Conservation (phyloP, 1,140 invertebrate species). For the Chelonus insularis region DNA sequence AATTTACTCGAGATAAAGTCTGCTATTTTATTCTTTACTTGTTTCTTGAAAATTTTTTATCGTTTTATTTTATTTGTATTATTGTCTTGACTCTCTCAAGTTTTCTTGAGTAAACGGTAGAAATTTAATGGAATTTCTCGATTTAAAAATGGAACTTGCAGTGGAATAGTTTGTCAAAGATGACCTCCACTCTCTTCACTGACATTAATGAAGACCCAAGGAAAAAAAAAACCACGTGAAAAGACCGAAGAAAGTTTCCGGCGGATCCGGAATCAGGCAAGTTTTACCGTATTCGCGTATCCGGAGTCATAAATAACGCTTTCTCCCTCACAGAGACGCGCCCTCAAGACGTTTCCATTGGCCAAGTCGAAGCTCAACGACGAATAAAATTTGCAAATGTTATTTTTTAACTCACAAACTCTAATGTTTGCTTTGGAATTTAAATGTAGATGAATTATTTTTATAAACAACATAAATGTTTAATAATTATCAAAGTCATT, state of each 20-base stretch:
- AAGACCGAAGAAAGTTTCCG: conserved; percentile 44
- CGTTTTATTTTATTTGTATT: not conserved
- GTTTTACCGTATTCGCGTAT: conserved; percentile 52
- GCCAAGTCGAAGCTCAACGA: conserved; percentile 40
- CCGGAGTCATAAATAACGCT: conserved; percentile 46
- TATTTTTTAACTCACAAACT: not conserved
- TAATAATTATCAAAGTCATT: too few relatives aligned
- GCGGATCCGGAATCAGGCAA: conserved; percentile 46
- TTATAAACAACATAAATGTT: too few relatives aligned
- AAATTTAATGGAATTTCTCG: too few relatives aligned
- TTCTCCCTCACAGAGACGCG: conserved; percentile 34
- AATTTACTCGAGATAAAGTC: conserved; percentile 35
- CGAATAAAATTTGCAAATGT: conserved; percentile 34
- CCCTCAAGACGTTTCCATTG: conserved; percentile 33
- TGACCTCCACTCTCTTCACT: not conserved
- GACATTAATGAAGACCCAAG: conserved; percentile 18
- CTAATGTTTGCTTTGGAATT: too few relatives aligned
- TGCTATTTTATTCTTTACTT: conserved; percentile 26
- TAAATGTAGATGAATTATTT: too few relatives aligned
- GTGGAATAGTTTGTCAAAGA: not conserved
- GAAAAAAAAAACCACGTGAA: conserved; percentile 31
- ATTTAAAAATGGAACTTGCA: not conserved
- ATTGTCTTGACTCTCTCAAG: not conserved
- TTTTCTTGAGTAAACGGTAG: too few relatives aligned
- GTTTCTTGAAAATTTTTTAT: not conserved